Evolutionary conservation across 1,140 invertebrate species (phyloP), one percentile per base, ranked within the genome.

Genomic region (Pseudachorutes palmiensis): DNA sequence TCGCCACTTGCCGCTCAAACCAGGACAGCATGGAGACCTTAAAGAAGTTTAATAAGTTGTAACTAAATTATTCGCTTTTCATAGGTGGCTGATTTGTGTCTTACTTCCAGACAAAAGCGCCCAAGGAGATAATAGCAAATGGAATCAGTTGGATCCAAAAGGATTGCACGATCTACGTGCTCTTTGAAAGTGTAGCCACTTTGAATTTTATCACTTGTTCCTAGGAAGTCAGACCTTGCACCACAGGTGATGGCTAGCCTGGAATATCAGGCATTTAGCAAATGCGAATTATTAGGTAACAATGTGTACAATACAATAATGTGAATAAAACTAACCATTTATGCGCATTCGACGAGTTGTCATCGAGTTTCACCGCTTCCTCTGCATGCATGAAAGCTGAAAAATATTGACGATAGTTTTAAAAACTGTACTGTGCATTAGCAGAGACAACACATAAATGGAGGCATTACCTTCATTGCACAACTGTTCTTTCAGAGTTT

Each of bases 1-100:
- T 76, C 16, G 88, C 89, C 31, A 88, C 82, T 78, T 87, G 88
- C 69, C 84, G 81, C 76, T 91, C 86, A 45, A 88, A 71, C 86
- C 86, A 89, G 19, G 82, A 81, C 62, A 89, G 77, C 72, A 77
- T 79, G 41, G 84, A 81, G n/a, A 85, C 82, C 82, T 85, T 64
- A 69, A 67, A 69, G 33, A 67, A 16, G 49, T 1, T 32, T 66
- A 57, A 16, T 64, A 62, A 68, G 31, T 45, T 68, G 36, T 45
- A 45, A 45, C 9, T 12, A 45, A 12, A 12, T 45, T 14, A 55
- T 5, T 55, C 24, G 24, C 5, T 55, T 24, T 12, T 24, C 24
- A 19, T 41, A 41, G 5, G 36, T 5, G 5, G 5, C 5, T 41
- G 19, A 41, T 9, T 9, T 41, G 5, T 41, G 5, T 41, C 76